Percentiles rank a stretch among this genome's conserved stretches.
Evolutionary conservation across 1,140 invertebrate genomes (phyloP).

Genomic region (Wiebesia pumilae): DNA sequence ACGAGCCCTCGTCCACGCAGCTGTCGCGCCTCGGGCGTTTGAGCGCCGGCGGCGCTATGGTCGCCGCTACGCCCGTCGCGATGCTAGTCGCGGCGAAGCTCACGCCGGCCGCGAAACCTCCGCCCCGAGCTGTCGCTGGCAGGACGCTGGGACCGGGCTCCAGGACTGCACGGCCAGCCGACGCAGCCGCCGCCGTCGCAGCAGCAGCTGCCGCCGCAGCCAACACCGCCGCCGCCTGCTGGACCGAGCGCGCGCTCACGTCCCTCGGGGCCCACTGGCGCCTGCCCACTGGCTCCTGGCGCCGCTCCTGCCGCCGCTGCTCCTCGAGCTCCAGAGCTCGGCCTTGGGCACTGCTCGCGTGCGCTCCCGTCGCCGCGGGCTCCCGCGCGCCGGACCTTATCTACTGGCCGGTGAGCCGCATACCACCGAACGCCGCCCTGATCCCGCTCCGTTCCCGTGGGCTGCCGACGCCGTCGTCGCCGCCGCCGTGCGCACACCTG

Average conservation of each 20-base stretch:
- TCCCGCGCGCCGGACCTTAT: not conserved
- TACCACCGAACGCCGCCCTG: no score
- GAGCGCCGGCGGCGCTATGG: constrained; percentile 76
- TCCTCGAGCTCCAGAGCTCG: constrained; percentile 50
- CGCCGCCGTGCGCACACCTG: not conserved
- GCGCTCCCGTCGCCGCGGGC: not conserved
- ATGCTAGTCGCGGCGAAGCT: constrained; percentile 50
- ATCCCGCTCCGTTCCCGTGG: not conserved
- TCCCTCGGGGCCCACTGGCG: constrained; percentile 18
- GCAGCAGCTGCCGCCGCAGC: constrained; percentile 46
- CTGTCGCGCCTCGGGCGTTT: constrained; percentile 78
- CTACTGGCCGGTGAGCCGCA: constrained; percentile 11
- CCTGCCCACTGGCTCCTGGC: constrained; percentile 13
- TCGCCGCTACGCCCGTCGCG: constrained; percentile 71
- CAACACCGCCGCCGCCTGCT: constrained; percentile 33
- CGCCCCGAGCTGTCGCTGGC: constrained; percentile 29
- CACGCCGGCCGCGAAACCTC: constrained; percentile 28
- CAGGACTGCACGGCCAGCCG: constrained; percentile 24
- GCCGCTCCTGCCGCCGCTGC: constrained; percentile 35
- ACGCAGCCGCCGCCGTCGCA: constrained; percentile 30
- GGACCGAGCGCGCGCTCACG: constrained; percentile 36
- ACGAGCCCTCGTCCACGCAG: constrained; percentile 66
- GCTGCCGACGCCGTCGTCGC: not conserved
- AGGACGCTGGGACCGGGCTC: constrained; percentile 11
- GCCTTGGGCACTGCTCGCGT: no score